phyloP scores from a whole-genome alignment of 2,113 vertebrate genomes.

The Hyperopisus bebe region DNA sequence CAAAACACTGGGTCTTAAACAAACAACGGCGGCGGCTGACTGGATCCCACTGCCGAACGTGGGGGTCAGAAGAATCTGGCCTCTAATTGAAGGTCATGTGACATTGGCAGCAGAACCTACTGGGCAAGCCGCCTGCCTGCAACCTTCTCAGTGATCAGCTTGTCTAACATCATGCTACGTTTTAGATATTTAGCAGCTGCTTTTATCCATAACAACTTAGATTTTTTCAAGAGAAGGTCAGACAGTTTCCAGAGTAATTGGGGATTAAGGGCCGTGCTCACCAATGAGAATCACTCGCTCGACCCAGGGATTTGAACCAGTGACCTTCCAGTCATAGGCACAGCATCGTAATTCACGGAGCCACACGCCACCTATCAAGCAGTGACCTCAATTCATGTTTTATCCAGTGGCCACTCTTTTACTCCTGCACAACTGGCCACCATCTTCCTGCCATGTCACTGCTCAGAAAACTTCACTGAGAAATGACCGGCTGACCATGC shows the following conservation, averaged over 20 bases:
- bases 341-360: background rate
- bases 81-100: background rate
- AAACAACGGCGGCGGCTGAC: background rate
- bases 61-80: background rate
- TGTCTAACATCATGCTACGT: background rate
- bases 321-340: background rate
- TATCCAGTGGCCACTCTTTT: background rate
- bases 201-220: background rate
- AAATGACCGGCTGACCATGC: background rate
- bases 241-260: background rate
- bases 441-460: background rate
- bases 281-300: background rate
- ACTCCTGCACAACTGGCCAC: background rate
- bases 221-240: background rate
- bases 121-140: background rate
- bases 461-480: background rate
- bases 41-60: no score
- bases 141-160: background rate
- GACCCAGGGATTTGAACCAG: background rate
- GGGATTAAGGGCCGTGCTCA: background rate
- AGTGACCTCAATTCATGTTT: background rate
- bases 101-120: background rate
- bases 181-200: background rate
- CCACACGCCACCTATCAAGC: background rate
- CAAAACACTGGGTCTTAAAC: background rate